Evolutionary conservation across 2,797 vertebrate species (phyloP).

Genomic region (Alectoris magna): DNA sequence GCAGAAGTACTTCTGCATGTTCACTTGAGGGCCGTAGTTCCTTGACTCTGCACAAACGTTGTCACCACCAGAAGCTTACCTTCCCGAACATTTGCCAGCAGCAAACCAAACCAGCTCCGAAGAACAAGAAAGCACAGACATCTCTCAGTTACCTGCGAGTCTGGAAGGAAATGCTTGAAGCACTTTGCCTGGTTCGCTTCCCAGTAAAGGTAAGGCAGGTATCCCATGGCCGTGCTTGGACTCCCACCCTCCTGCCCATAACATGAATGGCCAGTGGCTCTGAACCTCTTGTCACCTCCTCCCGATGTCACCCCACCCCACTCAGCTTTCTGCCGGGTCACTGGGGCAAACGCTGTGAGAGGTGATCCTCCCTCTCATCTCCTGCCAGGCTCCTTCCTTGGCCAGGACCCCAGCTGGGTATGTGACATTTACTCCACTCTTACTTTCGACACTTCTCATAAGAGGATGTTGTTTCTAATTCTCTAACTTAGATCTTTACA

Average conservation of each 20-base stretch:
- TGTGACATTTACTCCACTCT: constrained; percentile 15
- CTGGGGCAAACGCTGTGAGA: background rate
- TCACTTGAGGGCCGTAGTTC: background rate
- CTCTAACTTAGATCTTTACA: background rate
- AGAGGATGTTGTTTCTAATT: constrained; percentile 1
- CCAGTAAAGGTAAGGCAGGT: background rate
- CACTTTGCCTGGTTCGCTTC: background rate
- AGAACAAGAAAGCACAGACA: background rate
- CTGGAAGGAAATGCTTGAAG: background rate
- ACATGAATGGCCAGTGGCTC: background rate
- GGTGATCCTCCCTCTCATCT: constrained; percentile 25
- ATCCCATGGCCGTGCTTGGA: background rate
- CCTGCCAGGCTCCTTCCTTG: constrained; percentile 21
- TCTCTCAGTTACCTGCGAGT: background rate
- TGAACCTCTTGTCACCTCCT: constrained; percentile 7
- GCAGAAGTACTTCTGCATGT: background rate
- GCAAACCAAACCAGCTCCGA: background rate
- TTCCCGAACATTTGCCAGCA: background rate
- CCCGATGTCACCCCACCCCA: background rate
- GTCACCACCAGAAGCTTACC: background rate
- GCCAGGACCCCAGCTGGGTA: background rate
- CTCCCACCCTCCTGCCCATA: background rate
- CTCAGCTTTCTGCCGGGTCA: constrained; percentile 31
- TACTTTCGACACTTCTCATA: background rate
- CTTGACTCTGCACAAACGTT: background rate